A percentile compares a stretch with the other conserved stretches of the same genome.
Conservation (phyloP, 2,888 invertebrate species). For the Exocentrus adspersus region DNA sequence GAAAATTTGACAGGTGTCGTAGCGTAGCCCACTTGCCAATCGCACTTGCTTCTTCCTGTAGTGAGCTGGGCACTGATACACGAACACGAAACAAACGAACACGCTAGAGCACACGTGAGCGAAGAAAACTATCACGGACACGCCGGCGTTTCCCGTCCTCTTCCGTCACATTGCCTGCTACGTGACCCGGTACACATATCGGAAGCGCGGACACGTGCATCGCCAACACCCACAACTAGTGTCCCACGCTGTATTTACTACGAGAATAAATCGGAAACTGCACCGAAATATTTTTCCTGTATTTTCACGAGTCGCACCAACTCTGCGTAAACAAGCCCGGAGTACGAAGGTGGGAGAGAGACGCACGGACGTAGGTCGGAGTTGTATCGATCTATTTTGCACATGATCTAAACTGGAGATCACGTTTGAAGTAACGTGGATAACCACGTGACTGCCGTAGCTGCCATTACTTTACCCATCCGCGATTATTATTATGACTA, state of each 20-base stretch:
- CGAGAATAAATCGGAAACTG: not conserved
- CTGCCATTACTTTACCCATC: slow-evolving; percentile 42
- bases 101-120: slow-evolving; percentile 59
- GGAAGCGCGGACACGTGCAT: not conserved
- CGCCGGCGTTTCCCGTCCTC: slow-evolving; percentile 34
- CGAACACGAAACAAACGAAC: slow-evolving; percentile 43
- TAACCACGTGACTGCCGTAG: slow-evolving; percentile 58
- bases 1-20: slow-evolving; percentile 48
- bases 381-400: slow-evolving; percentile 44
- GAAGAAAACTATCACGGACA: slow-evolving; percentile 37
- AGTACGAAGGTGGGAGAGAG: slow-evolving; percentile 1
- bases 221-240: not conserved
- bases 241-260: too few relatives aligned
- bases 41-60: slow-evolving; percentile 33
- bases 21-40: slow-evolving; percentile 36
- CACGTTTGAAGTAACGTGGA: slow-evolving; percentile 63
- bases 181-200: slow-evolving; percentile 43
- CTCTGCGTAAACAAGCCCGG: not conserved
- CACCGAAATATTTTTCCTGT: not conserved
- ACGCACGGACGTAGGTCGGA: slow-evolving; percentile 44
- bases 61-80: slow-evolving; percentile 51
- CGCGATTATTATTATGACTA: slow-evolving; percentile 43
- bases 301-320: not conserved
- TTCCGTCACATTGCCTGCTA: slow-evolving; percentile 37
- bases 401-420: slow-evolving; percentile 55